Base-by-base conservation (phyloP, 2,113 vertebrate genomes). In the Macrotis lagotis region DNA sequence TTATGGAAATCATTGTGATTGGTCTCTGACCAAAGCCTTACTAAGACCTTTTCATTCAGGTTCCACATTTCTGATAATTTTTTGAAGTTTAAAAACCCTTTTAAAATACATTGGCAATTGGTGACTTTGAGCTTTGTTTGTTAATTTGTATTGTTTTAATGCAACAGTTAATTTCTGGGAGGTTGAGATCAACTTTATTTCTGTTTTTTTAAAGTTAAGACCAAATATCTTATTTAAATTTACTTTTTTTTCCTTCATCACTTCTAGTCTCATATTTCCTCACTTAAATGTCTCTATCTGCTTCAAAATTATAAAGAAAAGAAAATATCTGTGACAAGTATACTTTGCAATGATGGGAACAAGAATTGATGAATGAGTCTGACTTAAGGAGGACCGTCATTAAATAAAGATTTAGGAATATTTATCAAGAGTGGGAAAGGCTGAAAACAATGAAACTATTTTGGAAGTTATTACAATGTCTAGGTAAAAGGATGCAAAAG, bases 1-100 rank as follows among this genome's bases (percentile, higher is more conserved):
- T 74, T n/a, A 74, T 74, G 37, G 6, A 74, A 74, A 2, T 74
- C 59, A n/a, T 19, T n/a, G 14, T 37, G 2, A 3, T 74, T n/a
- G 37, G 59, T 0, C 37, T 16, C 59, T n/a, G 31, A 66, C 14
- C 53, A 55, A 10, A 55, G 53, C 53, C 50, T 48, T 51, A 88
- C 0, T 52, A 51, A 96, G 94, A 48, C 92, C 31, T 90, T 89
- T 22, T 50, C 48, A 51, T 96, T 92, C 16, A 49, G 26, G 26
- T 53, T n/a, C 24, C 44, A 22, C 48, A 16, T 74, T 74, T n/a
- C 14, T 74, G 59, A n/a, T 6, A 6, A 1, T 7, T n/a, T 74
- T 74, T 74, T 19, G 28, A 19, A 74, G 3, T 74, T n/a, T n/a
- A 74, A n/a, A 74, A n/a, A 1, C 0, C 0, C 37, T 74, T 22